These are phyloP conservation scores for Rhombomys opimus DNA, from an alignment of 2,113 vertebrate genomes.

Conservation along the genomic window DNA sequence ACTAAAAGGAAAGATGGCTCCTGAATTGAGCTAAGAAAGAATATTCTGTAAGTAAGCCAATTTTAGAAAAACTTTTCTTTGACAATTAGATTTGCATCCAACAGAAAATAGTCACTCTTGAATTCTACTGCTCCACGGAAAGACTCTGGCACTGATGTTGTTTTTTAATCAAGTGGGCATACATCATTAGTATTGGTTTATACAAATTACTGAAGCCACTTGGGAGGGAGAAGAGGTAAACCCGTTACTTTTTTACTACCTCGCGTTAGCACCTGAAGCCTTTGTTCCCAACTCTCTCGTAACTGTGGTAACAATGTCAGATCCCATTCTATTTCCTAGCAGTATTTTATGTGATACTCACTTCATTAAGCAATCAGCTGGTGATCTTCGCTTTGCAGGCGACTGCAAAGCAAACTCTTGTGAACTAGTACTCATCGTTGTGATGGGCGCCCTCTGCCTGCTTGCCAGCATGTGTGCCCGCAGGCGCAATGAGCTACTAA, in stretches of 20 bases:
- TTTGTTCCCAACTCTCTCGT: background rate
- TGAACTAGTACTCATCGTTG: background rate
- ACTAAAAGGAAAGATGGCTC: background rate
- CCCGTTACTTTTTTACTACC: background rate
- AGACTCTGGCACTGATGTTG: background rate
- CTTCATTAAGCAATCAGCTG: background rate
- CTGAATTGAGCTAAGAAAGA: background rate
- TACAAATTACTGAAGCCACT: constrained; percentile 30
- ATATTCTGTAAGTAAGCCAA: constrained; percentile 33
- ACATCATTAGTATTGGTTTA: background rate
- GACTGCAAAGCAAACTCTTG: background rate
- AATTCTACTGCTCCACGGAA: background rate
- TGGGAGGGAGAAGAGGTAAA: background rate
- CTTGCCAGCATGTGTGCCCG: background rate
- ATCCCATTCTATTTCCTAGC: background rate
- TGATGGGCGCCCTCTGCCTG: background rate
- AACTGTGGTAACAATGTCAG: background rate
- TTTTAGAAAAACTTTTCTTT: constrained; percentile 18
- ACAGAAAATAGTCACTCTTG: background rate
- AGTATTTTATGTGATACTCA: background rate
- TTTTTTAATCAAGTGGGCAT: background rate
- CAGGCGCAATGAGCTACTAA: background rate
- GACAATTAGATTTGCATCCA: constrained; percentile 22
- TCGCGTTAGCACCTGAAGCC: background rate
- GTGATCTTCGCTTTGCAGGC: background rate